Evolutionary conservation across 30 jellyfish, hydroid and myxozoan genomes (phyloP).

Genomic region (Aurelia aurita): DNA sequence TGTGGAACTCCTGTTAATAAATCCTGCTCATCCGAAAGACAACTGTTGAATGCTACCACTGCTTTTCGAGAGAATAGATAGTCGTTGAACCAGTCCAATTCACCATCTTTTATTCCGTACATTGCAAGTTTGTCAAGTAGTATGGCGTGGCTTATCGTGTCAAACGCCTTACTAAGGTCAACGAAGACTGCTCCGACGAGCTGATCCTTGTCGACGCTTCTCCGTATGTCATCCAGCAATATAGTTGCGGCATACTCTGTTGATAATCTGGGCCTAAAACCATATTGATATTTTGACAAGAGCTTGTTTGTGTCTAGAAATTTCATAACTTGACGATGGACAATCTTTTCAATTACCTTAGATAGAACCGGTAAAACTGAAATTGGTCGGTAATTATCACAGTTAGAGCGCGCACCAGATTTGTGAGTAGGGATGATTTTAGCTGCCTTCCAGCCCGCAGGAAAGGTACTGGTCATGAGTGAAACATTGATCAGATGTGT

Average conservation of each 20-base stretch:
- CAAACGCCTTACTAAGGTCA: not conserved
- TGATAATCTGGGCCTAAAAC: too few relatives aligned
- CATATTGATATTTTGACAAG: not conserved
- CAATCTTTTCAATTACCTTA: slow-evolving; percentile 30
- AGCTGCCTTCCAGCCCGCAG: too few relatives aligned
- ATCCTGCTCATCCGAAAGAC: not conserved
- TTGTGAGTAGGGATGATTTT: not conserved
- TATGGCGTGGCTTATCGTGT: not conserved
- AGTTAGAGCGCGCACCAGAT: slow-evolving; percentile 38
- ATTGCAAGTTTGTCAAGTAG: not conserved
- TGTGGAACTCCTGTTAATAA: not conserved
- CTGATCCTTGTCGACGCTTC: too few relatives aligned
- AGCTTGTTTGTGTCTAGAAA: not conserved
- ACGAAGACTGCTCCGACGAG: not conserved
- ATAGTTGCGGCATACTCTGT: not conserved
- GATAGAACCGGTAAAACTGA: slow-evolving; percentile 35
- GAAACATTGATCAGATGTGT: too few relatives aligned
- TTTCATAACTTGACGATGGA: slow-evolving; percentile 27
- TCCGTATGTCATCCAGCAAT: not conserved
- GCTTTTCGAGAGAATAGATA: not conserved
- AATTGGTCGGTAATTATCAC: slow-evolving; percentile 38
- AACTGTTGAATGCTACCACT: not conserved
- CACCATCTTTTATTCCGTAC: not conserved
- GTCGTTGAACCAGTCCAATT: not conserved
- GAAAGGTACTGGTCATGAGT: too few relatives aligned